A percentile compares a stretch with the other conserved stretches of the same genome.
Conservation (phyloP, 1,140 invertebrate species). For the Drosophila mojavensis region DNA sequence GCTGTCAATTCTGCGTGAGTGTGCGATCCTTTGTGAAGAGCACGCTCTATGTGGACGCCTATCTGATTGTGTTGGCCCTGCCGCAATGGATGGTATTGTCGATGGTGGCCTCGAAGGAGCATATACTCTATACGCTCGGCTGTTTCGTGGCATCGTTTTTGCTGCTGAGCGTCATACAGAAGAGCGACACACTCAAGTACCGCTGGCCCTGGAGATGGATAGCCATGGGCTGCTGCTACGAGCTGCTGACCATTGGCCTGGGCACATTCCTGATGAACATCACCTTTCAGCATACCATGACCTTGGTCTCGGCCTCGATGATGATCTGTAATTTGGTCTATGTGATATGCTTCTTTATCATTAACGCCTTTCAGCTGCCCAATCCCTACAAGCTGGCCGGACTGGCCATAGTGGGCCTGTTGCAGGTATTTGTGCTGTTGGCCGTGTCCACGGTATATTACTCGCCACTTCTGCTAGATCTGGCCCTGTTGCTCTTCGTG, state of each 20-base stretch:
- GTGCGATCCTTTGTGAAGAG: slow-evolving; percentile 14
- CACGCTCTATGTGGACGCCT: background rate
- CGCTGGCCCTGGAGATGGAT: slow-evolving; percentile 17
- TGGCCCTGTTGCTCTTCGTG: slow-evolving; percentile 19
- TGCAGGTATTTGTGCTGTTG: slow-evolving; percentile 8
- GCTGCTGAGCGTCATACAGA: slow-evolving; percentile 24
- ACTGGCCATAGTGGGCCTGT: slow-evolving; percentile 23
- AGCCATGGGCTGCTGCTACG: slow-evolving; percentile 37
- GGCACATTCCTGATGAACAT: slow-evolving; percentile 35
- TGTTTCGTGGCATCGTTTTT: slow-evolving; percentile 15
- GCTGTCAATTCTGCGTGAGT: background rate
- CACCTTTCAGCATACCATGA: background rate
- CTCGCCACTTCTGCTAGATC: slow-evolving; percentile 9
- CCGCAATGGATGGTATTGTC: slow-evolving; percentile 57
- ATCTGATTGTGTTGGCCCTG: slow-evolving; percentile 25
- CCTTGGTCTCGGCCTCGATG: slow-evolving; percentile 6
- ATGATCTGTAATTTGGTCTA: background rate
- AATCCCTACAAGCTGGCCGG: slow-evolving; percentile 36
- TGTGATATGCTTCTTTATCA: background rate
- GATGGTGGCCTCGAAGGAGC: background rate
- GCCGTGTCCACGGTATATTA: background rate
- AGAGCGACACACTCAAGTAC: slow-evolving; percentile 15
- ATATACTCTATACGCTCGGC: slow-evolving; percentile 30
- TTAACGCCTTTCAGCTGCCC: slow-evolving; percentile 16
- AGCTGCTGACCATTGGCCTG: slow-evolving; percentile 45